Evolutionary conservation across 1,140 invertebrate genomes (phyloP), one percentile per base, ranked within the genome.

Genomic region (Maniola jurtina): DNA sequence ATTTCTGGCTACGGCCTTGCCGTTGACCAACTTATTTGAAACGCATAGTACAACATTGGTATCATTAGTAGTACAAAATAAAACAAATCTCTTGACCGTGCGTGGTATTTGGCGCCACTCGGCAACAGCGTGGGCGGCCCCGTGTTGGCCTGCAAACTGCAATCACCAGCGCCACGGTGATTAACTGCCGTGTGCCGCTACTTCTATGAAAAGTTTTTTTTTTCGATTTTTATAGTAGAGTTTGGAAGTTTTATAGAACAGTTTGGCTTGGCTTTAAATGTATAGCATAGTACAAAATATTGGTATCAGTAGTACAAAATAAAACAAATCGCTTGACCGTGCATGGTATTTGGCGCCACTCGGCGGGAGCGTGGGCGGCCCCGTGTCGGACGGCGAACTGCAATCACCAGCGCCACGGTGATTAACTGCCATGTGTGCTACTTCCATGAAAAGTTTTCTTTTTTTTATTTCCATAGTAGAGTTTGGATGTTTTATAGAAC

Each of bases 61-160:
- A 45, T 45, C 5, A 45, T 45, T 45, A 45, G 48, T 52, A 16
- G 14, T 52, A 15, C 16, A 15, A 52, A 25, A 16, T 52, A 52
- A 52, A 25, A 15, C 7, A 52, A 52, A 25, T 52, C 48, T 8
- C 48, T 52, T 52, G 48, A 52, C 48, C 48, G 48, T 52, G 48
- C 16, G 25, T 52, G 48, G 13, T 38, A 38, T 38, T 57, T 72
- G 74, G 71, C 74, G 74, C 74, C 74, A 76, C 36, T 68, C 55
- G 66, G 56, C 60, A 75, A 6, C 5, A 50, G 15, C 77, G 80
- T 85, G 76, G 80, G 83, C 75, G 80, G 75, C 82, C 82, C 72
- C 57, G 80, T 60, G 72, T 59, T 69, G 70, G 70, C 66, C 73
- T 68, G 73, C 74, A 72, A 73, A 78, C 70, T 68, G 60, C 67